A percentile compares a stretch with the other conserved stretches of the same genome.
Conservation (phyloP, 2,888 invertebrate species). For the Plagodis dolabraria region DNA sequence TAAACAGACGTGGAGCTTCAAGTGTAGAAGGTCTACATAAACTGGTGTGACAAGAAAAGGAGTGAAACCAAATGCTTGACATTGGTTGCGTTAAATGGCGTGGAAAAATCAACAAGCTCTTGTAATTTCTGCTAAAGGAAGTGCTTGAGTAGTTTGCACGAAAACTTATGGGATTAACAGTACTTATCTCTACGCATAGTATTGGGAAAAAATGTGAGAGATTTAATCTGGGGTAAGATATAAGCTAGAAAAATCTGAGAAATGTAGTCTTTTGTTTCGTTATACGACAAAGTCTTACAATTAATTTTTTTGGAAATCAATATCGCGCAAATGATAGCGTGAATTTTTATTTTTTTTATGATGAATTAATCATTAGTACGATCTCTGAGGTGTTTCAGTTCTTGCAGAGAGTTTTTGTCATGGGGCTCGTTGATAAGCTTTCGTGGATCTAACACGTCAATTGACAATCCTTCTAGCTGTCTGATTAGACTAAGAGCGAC, state of each 20-base stretch:
- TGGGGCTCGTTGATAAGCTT: no score
- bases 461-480: no score
- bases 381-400: no score
- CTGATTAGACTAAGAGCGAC: no score
- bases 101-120: conserved; percentile 36
- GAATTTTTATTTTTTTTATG: no score
- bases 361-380: no score
- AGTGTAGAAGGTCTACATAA: conserved; percentile 19
- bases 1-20: background rate
- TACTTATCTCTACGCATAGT: conserved; percentile 17
- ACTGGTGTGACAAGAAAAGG: conserved; percentile 27
- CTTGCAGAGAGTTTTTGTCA: no score
- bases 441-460: no score
- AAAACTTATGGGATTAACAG: conserved; percentile 25
- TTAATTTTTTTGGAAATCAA: no score
- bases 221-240: background rate
- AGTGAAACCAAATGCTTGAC: conserved; percentile 30
- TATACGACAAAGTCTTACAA: background rate
- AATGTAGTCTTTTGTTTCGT: background rate
- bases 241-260: no score
- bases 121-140: conserved; percentile 28
- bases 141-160: conserved; percentile 25
- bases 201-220: conserved; percentile 2
- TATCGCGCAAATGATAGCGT: no score
- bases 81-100: conserved; percentile 33